Base-by-base conservation (phyloP, 1,140 invertebrate species). In the Drosophila suzukii region DNA sequence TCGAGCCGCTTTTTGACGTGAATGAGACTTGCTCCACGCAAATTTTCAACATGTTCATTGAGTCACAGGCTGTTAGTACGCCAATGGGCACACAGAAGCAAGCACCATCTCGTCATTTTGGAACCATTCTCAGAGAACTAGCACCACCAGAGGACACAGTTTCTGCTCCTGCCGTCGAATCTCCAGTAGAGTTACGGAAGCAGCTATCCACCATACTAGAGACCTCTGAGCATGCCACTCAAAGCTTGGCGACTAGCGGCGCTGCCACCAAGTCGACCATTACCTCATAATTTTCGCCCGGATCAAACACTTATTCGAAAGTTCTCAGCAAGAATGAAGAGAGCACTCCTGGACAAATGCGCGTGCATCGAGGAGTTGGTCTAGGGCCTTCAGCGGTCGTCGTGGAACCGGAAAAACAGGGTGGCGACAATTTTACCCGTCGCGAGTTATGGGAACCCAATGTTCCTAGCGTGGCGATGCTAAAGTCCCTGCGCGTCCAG, bases 1-100 rank as follows among this genome's bases (percentile, higher is more conserved):
- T 17, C 6, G 71, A 8, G 13, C 12, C 65, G 7, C 63, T 58
- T 41, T 92, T 81, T 10, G 93, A 93, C 74, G 93, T 93, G 44
- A 94, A 95, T 80, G 94, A 94, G 72, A 93, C 93, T 1, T 94
- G 93, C 30, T 95, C 94, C 53, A 95, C 95, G 3, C 94, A 95
- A 93, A 92, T 93, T 60, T 95, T 95, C 49, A 94, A 94, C 81
- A 94, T 93, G 77, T 93, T 95, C 76, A 93, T 95, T 32, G 94
- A 95, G 57, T 93, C 93, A 12, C 93, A 94, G 60, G 78, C 93
- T 50, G 94, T 94, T 3, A 95, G 95, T 60, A 95, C 95, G 4
- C 95, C 95, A 0, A 94, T 94, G 34, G 92, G 92, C 11, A 20
- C 44, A 10, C 72, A 81, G 12, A 88, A 84, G 15, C 62, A 66